Evolutionary conservation across 2,113 vertebrate species (phyloP).

Genomic region (Stigmatopora argus): DNA sequence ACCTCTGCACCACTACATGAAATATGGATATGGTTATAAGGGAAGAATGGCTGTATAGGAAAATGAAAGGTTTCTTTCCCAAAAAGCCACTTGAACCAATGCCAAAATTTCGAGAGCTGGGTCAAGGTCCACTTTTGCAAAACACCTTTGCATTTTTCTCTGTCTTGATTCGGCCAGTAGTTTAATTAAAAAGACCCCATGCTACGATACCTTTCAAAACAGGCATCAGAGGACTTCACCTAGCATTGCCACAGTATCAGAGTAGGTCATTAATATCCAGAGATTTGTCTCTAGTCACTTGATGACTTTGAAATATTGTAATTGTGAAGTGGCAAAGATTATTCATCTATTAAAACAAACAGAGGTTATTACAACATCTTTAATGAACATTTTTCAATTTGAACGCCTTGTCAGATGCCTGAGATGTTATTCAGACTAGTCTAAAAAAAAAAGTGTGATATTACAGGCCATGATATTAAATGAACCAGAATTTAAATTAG

Average conservation of each 20-base stretch:
- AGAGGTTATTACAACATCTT: constrained; percentile 9
- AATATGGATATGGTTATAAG: constrained; percentile 75
- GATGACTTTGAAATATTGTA: constrained; percentile 36
- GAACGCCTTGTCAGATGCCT: not conserved
- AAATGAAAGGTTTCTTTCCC: constrained; percentile 70
- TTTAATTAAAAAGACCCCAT: constrained; percentile 73
- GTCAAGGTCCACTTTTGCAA: constrained; percentile 50
- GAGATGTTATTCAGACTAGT: not conserved
- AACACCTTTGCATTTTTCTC: constrained; percentile 52
- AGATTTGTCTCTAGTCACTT: constrained; percentile 30
- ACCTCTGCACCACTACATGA: constrained; percentile 74
- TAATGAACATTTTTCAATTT: not conserved
- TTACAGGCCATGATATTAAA: not conserved
- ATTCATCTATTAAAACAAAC: constrained; percentile 11
- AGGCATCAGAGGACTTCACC: constrained; percentile 42
- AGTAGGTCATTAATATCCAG: constrained; percentile 49
- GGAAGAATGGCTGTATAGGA: constrained; percentile 20
- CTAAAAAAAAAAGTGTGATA: not conserved
- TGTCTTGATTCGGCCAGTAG: constrained; percentile 49
- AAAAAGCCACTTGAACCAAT: constrained; percentile 49
- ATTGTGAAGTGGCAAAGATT: constrained; percentile 20
- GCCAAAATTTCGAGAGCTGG: constrained; percentile 60
- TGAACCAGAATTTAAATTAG: not conserved
- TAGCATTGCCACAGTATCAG: constrained; percentile 45
- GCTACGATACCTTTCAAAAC: constrained; percentile 57